Evolutionary conservation across 2,888 invertebrate species (phyloP), one percentile per base, ranked within the genome.

Genomic region (Monopis laevigella): DNA sequence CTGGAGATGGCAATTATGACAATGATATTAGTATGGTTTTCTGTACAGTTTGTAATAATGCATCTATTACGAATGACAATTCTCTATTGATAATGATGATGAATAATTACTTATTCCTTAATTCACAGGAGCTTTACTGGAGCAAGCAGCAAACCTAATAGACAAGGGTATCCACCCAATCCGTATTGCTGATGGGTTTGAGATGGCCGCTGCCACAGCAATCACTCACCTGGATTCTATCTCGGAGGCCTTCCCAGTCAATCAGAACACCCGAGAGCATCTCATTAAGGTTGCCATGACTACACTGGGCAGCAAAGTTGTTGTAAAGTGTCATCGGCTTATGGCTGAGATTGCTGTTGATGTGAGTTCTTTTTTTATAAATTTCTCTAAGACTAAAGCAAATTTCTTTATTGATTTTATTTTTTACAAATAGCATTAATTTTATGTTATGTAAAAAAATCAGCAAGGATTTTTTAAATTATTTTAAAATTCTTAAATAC

Each of bases 81-180:
- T 7, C 24, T 24, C n/a, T n/a, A n/a, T n/a, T n/a, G n/a, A n/a
- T n/a, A n/a, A n/a, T n/a, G n/a, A n/a, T n/a, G n/a, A n/a, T n/a
- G n/a, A n/a, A n/a, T n/a, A n/a, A n/a, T n/a, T n/a, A n/a, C n/a
- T n/a, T n/a, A n/a, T n/a, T n/a, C n/a, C n/a, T 7, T 21, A 21
- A 21, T 19, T 17, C 8, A n/a, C 53, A 84, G 94, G 97, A 36
- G 96, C 98, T 2, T 82, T 99, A 2, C 67, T 99, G 42, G 98
- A 99, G 61, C 96, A 98, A 66, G 98, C 99, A 0, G 93, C 96
- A 53, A 83, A 86, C 47, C 74, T 99, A 8, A 68, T 99, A 3
- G 98, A 99, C 77, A 91, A 93, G 56, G 99, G 99, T 29, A 97
- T 99, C 62, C 99, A 99, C 69, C 99, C 99, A 0, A 97, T 98